Evolutionary conservation across 2,797 vertebrate species (phyloP).

Genomic region (Salmo trutta): DNA sequence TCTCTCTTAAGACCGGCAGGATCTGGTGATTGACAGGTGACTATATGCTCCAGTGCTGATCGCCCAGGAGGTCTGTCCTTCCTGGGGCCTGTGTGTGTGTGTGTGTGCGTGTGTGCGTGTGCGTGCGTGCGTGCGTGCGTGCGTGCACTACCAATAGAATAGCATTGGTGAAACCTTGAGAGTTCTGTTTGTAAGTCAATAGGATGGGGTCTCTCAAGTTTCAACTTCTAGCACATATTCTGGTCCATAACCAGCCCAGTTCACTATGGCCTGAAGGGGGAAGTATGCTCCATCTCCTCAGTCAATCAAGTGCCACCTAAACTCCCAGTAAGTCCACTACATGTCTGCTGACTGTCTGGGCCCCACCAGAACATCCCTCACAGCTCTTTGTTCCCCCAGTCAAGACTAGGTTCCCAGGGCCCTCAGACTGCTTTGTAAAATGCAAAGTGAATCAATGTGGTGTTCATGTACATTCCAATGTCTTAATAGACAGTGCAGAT

Average conservation of each 20-base stretch:
- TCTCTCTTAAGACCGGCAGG: conserved; percentile 76
- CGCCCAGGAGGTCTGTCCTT: conserved; percentile 67
- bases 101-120: conserved; percentile 17
- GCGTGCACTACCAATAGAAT: neutral
- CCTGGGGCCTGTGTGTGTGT: conserved; percentile 13
- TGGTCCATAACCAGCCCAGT: neutral
- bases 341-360: neutral
- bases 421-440: conserved; percentile 1
- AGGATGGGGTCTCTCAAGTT: neutral
- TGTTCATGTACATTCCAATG: neutral
- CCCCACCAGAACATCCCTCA: conserved; percentile 10
- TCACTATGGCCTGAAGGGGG: conserved; percentile 60
- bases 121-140: neutral
- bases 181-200: neutral
- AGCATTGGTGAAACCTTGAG: neutral
- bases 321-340: neutral
- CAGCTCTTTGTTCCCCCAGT: neutral
- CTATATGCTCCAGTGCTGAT: conserved; percentile 73
- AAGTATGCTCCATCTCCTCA: conserved; percentile 27
- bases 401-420: neutral
- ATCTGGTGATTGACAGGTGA: conserved; percentile 82
- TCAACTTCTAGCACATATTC: too few relatives aligned
- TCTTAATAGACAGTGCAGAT: neutral
- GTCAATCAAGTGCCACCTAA: neutral
- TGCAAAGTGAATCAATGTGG: neutral